Conservation (phyloP, 2,888 invertebrate genomes). For the Philaethria dido region DNA sequence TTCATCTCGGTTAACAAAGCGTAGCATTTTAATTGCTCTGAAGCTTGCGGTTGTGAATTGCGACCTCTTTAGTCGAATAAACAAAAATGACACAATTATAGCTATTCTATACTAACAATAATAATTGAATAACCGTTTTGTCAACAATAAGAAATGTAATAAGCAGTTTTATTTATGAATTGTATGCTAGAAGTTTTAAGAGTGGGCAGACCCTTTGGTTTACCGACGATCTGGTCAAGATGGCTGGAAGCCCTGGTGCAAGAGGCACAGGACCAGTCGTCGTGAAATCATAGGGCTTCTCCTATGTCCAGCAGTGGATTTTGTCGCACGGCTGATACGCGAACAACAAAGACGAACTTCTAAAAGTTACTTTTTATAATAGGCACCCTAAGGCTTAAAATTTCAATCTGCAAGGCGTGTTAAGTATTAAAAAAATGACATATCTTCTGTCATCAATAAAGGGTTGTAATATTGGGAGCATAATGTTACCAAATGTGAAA, state of each 20-base stretch:
- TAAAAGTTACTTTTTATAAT: background rate
- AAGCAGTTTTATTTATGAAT: background rate
- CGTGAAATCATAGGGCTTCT: too few species aligned
- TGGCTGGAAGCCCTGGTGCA: too few species aligned
- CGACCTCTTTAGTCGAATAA: conserved; percentile 25
- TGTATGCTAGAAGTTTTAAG: too few species aligned
- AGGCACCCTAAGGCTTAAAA: too few species aligned
- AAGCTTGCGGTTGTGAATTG: conserved; percentile 16
- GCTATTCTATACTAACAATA: background rate
- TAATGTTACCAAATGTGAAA: too few species aligned
- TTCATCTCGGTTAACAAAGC: conserved; percentile 26
- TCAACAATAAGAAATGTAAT: background rate
- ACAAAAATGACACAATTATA: conserved; percentile 19
- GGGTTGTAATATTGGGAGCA: background rate
- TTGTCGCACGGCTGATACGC: too few species aligned
- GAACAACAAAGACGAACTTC: too few species aligned
- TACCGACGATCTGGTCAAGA: too few species aligned
- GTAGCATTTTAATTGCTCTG: conserved; percentile 40
- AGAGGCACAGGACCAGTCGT: too few species aligned
- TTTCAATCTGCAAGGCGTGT: too few species aligned
- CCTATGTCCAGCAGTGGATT: too few species aligned
- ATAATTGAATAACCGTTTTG: background rate
- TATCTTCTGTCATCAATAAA: background rate
- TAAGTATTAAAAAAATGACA: background rate
- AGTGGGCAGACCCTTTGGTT: too few species aligned